Evolutionary conservation across 2,797 vertebrate genomes (phyloP).

Genomic region (Scleropages formosus): DNA sequence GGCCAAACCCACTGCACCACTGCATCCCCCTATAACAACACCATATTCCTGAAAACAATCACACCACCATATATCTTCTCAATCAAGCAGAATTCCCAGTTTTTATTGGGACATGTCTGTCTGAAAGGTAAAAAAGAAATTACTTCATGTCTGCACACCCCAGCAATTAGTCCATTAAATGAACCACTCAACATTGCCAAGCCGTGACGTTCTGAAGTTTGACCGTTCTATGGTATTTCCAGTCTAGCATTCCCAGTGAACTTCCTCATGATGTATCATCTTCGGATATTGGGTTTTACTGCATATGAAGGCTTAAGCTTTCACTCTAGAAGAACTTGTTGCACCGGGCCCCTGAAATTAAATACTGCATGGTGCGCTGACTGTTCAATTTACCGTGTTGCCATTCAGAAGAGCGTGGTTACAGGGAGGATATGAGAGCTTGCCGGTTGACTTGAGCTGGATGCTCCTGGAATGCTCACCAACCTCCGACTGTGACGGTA

Average conservation of each 20-base stretch:
- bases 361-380: constrained; percentile 29
- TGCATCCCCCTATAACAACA: too few relatives aligned
- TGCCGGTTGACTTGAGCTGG: constrained; percentile 31
- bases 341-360: constrained; percentile 31
- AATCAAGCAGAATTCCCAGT: constrained; percentile 4
- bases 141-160: background rate
- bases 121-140: background rate
- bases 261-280: background rate
- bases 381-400: constrained; percentile 18
- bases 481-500: constrained; percentile 20
- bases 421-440: constrained; percentile 41
- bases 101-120: background rate
- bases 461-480: constrained; percentile 26
- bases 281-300: constrained; percentile 8
- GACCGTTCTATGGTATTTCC: constrained; percentile 8
- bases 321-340: background rate
- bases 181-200: background rate
- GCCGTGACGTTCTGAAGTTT: constrained; percentile 6
- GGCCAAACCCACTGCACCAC: too few relatives aligned
- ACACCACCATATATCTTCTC: background rate
- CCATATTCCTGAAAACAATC: constrained; percentile 10
- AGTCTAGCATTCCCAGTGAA: constrained; percentile 10
- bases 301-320: background rate
- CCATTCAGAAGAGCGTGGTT: constrained; percentile 11
- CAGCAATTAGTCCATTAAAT: background rate